Evolutionary conservation across 2,888 invertebrate species (phyloP), one percentile per base, ranked within the genome.

Genomic region (Digitonthophagus gazella): DNA sequence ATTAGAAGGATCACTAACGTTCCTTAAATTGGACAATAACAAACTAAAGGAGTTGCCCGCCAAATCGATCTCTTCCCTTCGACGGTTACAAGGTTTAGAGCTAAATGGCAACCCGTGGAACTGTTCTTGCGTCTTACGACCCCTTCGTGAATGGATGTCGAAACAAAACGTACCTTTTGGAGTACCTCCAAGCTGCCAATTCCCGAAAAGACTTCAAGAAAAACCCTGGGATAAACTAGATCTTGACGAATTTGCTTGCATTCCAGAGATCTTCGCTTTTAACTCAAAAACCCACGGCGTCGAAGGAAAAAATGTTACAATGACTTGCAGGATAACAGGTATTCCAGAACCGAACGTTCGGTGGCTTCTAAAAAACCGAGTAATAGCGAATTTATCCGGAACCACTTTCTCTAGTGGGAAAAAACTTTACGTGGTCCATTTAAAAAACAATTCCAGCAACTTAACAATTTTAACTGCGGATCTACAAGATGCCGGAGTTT

Each of bases 71-170:
- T 90, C 89, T 0, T 86, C 89, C 6, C 82, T 93, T 61, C 84
- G 89, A 72, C 89, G 88, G 72, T 82, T 94, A 66, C 91, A 92
- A 78, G 92, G 91, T 11, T 83, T 94, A 71, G 92, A 92, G 76
- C 81, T 94, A 72, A 89, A 91, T n/a, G 88, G 86, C 70, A 94
- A 94, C 81, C 91, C 91, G 0, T 93, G 93, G 93, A 91, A 93
- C 80, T 94, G 93, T 80, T 90, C 92, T 57, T 94, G 94, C 79
- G 86, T 87, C 19, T 80, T 94, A 70, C 85, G 92, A 67, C 91
- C 93, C 0, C 80, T 93, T 71, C 84, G 92, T 16, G 90, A 91
- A 76, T 94, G 93, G 93, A 91, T 94, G 91, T 82, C 91, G 71
- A 85, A 86, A 69, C 88, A 89, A 78, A 93, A 93, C 78, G 90